Evolutionary conservation across 2,888 invertebrate genomes (phyloP), one percentile per base, ranked within the genome.

Genomic region (Tetropium fuscum): DNA sequence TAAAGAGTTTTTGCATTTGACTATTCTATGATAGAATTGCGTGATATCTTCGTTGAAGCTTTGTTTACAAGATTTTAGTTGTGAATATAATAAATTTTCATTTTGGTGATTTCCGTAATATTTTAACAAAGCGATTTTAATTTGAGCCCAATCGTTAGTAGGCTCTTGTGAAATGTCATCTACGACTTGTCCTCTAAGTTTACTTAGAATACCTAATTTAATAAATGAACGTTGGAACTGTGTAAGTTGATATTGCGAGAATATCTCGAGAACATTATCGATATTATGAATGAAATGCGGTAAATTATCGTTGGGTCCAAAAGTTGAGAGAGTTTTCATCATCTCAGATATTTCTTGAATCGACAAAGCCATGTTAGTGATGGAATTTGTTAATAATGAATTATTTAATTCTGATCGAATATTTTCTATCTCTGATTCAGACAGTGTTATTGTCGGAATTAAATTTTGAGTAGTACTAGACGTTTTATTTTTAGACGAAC

Each of bases 1-100:
- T 19, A 40, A n/a, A 5, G 18, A n/a, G 18, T 40, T 40, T 13
- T 13, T 15, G 4, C 18, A 15, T n/a, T 40, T 18, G 19, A 40
- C 18, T 11, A 40, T 13, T 40, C 40, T 40, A 40, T 30, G 32
- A 10, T 30, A 30, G n/a, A 30, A 30, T 8, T 30, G 32, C n/a
- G n/a, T 6, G 3, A 30, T 8, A 6, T 3, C n/a, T 8, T 30
- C 32, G n/a, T 30, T 30, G n/a, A 6, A n/a, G n/a, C n/a, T 30
- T 30, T 30, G 32, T n/a, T 30, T 30, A 3, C 3, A 6, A 6
- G 3, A 8, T 30, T 30, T 30, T 30, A 30, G n/a, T 3, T 8
- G 3, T 30, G 32, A 30, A 30, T 3, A 6, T 30, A 30, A 30
- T 22, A 22, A 22, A 22, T 22, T 22, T 22, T 22, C 22, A 6